Evolutionary conservation across 2,113 vertebrate genomes (phyloP).

Genomic region (Drymodes brunneopygia): DNA sequence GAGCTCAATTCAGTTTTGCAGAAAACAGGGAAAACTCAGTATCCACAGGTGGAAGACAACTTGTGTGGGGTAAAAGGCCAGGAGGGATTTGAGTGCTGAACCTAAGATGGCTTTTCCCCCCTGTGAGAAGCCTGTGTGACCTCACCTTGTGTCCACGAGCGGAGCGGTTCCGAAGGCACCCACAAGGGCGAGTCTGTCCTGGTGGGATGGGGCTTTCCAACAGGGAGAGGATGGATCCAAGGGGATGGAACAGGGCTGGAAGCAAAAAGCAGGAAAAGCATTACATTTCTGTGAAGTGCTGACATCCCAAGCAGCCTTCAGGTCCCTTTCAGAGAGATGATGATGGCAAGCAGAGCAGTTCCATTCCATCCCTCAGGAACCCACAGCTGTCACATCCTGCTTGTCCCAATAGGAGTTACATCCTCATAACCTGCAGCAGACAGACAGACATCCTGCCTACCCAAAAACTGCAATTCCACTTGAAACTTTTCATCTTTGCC

Average conservation of each 20-base stretch:
- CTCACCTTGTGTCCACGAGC: neutral
- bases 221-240: accelerated
- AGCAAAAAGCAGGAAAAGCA: neutral
- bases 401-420: neutral
- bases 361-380: neutral
- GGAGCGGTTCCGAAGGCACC: accelerated
- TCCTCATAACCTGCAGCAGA: neutral
- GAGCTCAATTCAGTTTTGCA: neutral
- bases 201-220: neutral
- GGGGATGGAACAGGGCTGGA: neutral
- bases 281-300: neutral
- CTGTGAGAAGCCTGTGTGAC: neutral
- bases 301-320: neutral
- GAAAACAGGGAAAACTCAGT: neutral
- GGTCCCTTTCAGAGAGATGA: neutral
- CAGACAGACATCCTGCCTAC: neutral
- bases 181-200: accelerated
- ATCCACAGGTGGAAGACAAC: neutral
- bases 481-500: neutral
- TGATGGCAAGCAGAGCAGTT: accelerated
- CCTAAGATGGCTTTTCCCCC: neutral
- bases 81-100: too few relatives aligned
- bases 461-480: neutral
- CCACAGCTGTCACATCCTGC: neutral
- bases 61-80: neutral